Evolutionary conservation across 1,140 invertebrate genomes (phyloP), one percentile per base, ranked within the genome.

Genomic region (Tetranychus cinnabarinus): DNA sequence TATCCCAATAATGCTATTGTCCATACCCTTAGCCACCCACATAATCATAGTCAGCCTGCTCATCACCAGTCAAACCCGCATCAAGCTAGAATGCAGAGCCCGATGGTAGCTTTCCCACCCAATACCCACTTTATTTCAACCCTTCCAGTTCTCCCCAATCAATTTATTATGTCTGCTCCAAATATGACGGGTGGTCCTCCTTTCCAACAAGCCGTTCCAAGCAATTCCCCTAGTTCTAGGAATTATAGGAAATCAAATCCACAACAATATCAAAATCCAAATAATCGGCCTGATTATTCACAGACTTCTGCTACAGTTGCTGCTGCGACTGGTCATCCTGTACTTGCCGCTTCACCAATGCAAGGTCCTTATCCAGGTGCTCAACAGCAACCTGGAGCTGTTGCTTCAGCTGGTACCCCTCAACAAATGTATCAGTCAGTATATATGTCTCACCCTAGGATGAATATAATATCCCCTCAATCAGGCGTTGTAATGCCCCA

Each of bases 251-350:
- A 47, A 31, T 13, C n/a, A 3, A 45, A 45, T 55, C 52, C 50
- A 6, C 58, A 56, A 31, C 58, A 60, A 15, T 59, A 63, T 10
- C 23, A 52, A n/a, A 50, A 59, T 34, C 62, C 59, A 46, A 34
- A 36, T 37, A 55, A 54, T 31, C 48, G 62, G n/a, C 61, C 50
- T 31, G 50, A 60, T 48, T 61, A 36, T 56, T 61, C 63, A 36
- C 64, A 65, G 15, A 55, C 62, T 7, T 62, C 62, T 39, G 66
- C 62, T 36, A 55, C 56, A 34, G 55, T 56, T 15, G 55, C 55
- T 34, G 61, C 64, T n/a, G 64, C 64, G 4, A 63, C 62, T 39
- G 64, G 63, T 37, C 66, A 65, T 34, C 64, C 66, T 37, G 56
- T 66, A 15, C 33, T 56, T 6, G 55, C 55, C 12, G 37, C 33